These are phyloP conservation scores for Tenthredo notha DNA, from an alignment of 2,888 invertebrate species.

Conservation along the genomic window DNA sequence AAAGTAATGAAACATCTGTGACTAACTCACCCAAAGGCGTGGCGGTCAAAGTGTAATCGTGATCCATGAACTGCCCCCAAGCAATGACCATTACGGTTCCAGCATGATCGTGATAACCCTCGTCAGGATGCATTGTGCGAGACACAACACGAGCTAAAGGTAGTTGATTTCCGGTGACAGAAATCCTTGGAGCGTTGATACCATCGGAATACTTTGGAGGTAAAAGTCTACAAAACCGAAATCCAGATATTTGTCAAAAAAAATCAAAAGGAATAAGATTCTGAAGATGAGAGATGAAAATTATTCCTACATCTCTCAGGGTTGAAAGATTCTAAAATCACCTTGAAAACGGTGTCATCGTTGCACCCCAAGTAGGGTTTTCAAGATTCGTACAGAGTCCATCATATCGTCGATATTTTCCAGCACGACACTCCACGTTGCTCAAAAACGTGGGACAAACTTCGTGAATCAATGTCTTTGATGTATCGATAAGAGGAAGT, in stretches of 20 bases:
- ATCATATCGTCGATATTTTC: slow-evolving; percentile 92
- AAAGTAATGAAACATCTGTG: neutral
- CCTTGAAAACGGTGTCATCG: slow-evolving; percentile 92
- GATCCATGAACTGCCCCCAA: slow-evolving; percentile 98
- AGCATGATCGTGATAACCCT: slow-evolving; percentile 95
- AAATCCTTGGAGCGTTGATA: slow-evolving; percentile 90
- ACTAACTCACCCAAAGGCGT: slow-evolving; percentile 89
- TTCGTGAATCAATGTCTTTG: slow-evolving; percentile 91
- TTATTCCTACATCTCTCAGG: neutral
- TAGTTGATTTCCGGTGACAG: slow-evolving; percentile 87
- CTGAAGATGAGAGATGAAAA: neutral
- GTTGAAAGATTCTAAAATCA: slow-evolving; percentile 68
- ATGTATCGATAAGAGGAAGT: slow-evolving; percentile 92
- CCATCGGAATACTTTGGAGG: slow-evolving; percentile 92
- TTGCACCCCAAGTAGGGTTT: slow-evolving; percentile 94
- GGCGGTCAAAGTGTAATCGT: slow-evolving; percentile 93
- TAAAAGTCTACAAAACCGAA: slow-evolving; percentile 81
- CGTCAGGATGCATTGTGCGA: slow-evolving; percentile 94
- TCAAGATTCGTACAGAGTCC: slow-evolving; percentile 94
- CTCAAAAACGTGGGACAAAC: slow-evolving; percentile 93
- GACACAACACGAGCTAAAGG: slow-evolving; percentile 93
- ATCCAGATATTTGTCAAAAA: neutral
- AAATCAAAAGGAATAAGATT: neutral
- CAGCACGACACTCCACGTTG: slow-evolving; percentile 92
- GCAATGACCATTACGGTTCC: slow-evolving; percentile 96